phyloP scores from a whole-genome alignment of 2,888 invertebrate species.

The Oithona nana region DNA sequence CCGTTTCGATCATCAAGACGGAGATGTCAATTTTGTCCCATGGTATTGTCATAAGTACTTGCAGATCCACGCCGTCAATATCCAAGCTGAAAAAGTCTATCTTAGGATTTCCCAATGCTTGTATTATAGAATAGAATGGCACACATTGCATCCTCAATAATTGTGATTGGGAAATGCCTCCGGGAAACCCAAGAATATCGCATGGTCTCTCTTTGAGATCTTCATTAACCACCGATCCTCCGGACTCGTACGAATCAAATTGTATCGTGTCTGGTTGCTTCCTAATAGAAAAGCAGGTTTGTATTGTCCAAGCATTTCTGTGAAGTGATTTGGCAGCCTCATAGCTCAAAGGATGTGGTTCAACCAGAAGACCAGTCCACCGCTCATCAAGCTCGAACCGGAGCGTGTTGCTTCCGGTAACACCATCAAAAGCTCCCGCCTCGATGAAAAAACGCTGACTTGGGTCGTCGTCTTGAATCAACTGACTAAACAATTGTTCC shows the following conservation, averaged over 20 bases:
- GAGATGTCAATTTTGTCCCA: constrained; percentile 33
- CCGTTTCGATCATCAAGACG: constrained; percentile 20
- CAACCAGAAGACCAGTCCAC: neutral
- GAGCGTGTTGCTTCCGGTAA: neutral
- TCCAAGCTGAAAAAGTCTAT: constrained; percentile 38
- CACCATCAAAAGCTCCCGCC: neutral
- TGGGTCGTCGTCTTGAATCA: neutral
- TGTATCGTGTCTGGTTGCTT: neutral
- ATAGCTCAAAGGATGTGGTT: constrained; percentile 1
- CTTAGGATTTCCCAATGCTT: constrained; percentile 30
- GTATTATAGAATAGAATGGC: constrained; percentile 33
- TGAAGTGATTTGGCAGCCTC: neutral
- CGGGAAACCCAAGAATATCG: too few relatives aligned
- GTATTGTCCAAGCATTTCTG: neutral
- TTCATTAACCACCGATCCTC: neutral
- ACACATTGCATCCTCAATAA: constrained; percentile 32
- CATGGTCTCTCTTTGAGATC: neutral
- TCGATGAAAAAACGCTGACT: neutral
- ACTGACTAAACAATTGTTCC: neutral
- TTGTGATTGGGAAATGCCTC: neutral
- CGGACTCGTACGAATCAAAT: neutral
- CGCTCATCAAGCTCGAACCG: neutral
- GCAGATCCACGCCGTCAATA: constrained; percentile 35
- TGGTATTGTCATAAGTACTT: constrained; percentile 34
- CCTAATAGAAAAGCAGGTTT: constrained; percentile 1